Evolutionary conservation across 1,140 invertebrate species (phyloP), one percentile per base, ranked within the genome.

Genomic region (Diploscapter pachys): DNA sequence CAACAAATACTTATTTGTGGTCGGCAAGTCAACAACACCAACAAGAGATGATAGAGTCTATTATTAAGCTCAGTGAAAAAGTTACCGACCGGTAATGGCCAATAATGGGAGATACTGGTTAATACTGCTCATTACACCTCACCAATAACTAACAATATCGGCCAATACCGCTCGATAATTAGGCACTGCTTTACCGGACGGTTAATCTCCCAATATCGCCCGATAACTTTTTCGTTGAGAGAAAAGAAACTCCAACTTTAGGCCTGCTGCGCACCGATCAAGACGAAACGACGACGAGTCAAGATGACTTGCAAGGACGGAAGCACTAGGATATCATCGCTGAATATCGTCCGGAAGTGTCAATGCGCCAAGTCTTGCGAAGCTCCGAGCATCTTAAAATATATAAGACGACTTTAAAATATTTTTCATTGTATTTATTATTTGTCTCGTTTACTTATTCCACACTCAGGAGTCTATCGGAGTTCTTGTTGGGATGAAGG

Each of bases 271-370:
- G 31, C 31, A 31, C 31, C 31, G 31, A 31, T 31, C 31, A 31
- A 31, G 31, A 31, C 31, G 31, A 31, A 31, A 31, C 31, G 31
- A 31, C 31, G 31, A 31, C 31, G 31, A 31, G 31, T 31, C 31
- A 31, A 31, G 31, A 31, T 31, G 31, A 31, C 57, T 59, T 59
- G 31, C 9, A 59, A 11, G 31, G 57, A 59, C 31, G 31, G 57
- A 59, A 59, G 9, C 31, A 59, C 57, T 11, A 31, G 9, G 9
- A 11, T 59, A 59, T 31, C 3, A 61, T 56, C 11, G 3, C 91
- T 98, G 82, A 93, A 96, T 84, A 92, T 98, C 83, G 93, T 98
- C 84, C 91, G 94, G 82, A 96, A 96, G 87, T 98, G 90, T 84
- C 86, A 86, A 74, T 89, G 88, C 79, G 76, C 78, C 61, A 73